Percentiles rank a stretch among this genome's conserved stretches.
phyloP scores from a whole-genome alignment of 2,888 invertebrate genomes.

The Seira sanloemensis region DNA sequence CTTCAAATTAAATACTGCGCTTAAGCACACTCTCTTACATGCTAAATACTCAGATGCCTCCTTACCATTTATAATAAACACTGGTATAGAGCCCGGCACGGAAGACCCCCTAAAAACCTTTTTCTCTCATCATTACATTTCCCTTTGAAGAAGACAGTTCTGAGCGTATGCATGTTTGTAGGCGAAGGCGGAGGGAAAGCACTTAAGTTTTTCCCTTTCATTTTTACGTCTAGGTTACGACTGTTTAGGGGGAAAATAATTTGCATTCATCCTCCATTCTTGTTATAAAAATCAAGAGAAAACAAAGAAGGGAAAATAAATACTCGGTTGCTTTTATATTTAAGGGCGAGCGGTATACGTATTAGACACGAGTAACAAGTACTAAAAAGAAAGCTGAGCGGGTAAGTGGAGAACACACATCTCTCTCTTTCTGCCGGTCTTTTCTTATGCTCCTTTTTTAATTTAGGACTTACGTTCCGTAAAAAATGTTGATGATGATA shows the following conservation, averaged over 20 bases:
- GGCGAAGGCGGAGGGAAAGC: slow-evolving; percentile 25
- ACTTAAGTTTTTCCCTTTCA: slow-evolving; percentile 42
- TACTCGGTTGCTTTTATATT: background rate
- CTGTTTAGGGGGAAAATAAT: slow-evolving; percentile 61
- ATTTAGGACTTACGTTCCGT: slow-evolving; percentile 47
- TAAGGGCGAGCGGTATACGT: background rate
- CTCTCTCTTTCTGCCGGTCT: background rate
- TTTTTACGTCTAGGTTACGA: slow-evolving; percentile 53
- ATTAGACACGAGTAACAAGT: background rate
- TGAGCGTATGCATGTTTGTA: background rate
- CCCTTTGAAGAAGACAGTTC: slow-evolving; percentile 44
- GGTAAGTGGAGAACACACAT: background rate
- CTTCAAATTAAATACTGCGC: slow-evolving; percentile 35
- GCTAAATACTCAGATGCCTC: slow-evolving; percentile 23
- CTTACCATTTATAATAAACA: slow-evolving; percentile 28
- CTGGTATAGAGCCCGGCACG: slow-evolving; percentile 10
- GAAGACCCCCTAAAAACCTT: slow-evolving; percentile 29
- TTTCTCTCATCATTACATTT: slow-evolving; percentile 53
- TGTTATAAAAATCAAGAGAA: slow-evolving; percentile 40
- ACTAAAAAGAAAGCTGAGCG: background rate
- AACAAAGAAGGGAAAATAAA: background rate
- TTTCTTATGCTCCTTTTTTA: slow-evolving; percentile 31
- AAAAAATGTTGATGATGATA: slow-evolving; percentile 44
- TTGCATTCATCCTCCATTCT: slow-evolving; percentile 51
- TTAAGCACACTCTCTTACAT: slow-evolving; percentile 5